Conservation (phyloP, 1,140 invertebrate genomes). For the Calephelis virginiensis region DNA sequence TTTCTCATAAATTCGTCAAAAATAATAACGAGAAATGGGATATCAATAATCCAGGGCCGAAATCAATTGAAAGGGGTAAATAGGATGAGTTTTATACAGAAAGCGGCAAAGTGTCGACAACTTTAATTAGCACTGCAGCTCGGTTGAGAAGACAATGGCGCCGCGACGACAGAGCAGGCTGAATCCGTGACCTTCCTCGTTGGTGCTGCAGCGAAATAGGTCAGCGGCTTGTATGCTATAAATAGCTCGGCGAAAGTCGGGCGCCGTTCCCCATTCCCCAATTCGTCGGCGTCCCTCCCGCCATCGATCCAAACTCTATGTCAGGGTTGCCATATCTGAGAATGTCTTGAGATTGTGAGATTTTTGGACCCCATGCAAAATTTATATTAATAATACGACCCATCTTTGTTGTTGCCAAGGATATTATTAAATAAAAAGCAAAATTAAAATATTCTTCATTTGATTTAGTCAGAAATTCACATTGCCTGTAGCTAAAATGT, state of each 20-base stretch:
- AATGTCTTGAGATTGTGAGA: conserved; percentile 17
- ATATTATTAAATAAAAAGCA: too few species aligned
- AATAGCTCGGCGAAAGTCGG: conserved; percentile 76
- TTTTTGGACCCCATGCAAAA: too few species aligned
- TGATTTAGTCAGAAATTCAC: too few species aligned
- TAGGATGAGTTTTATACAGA: conserved; percentile 49
- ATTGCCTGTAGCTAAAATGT: too few species aligned
- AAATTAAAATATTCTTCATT: too few species aligned
- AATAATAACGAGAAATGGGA: not conserved
- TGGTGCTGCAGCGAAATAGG: conserved; percentile 74
- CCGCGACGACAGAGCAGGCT: conserved; percentile 65
- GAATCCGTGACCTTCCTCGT: conserved; percentile 75
- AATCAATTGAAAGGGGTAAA: conserved; percentile 39
- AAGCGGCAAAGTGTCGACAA: conserved; percentile 69
- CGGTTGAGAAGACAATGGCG: conserved; percentile 73
- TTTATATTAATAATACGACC: not conserved
- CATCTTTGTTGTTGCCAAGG: too few species aligned
- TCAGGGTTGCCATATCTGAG: conserved; percentile 26
- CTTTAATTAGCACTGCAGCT: conserved; percentile 76
- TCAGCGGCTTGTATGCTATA: conserved; percentile 76
- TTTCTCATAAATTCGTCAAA: not conserved
- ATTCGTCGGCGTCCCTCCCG: conserved; percentile 46
- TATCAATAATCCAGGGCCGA: not conserved
- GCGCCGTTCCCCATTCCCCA: conserved; percentile 61
- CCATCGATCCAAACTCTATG: conserved; percentile 53